These are phyloP conservation scores for Gallinago nigripennis DNA, from an alignment of 2,797 vertebrate genomes.

Conservation along the genomic window DNA sequence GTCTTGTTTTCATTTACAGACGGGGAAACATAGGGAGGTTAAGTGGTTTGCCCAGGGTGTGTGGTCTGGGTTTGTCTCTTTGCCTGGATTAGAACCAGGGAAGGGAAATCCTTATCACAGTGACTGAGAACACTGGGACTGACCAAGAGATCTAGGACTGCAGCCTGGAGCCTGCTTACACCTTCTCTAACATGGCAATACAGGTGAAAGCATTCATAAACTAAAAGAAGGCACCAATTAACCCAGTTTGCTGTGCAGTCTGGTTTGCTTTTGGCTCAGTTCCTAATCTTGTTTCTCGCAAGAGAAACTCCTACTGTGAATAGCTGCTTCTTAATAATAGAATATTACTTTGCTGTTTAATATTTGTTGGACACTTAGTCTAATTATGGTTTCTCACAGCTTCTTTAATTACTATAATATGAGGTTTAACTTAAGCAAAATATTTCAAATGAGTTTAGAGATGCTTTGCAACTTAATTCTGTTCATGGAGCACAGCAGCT, in stretches of 20 bases:
- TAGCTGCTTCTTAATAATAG: conserved; percentile 34
- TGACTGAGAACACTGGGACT: background rate
- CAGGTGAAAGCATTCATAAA: background rate
- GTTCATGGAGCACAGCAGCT: background rate
- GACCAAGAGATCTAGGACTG: background rate
- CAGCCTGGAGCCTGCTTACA: background rate
- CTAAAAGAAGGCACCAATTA: background rate
- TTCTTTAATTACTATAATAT: conserved; percentile 71
- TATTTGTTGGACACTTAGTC: conserved; percentile 62
- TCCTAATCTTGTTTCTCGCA: background rate
- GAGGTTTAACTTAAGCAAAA: conserved; percentile 65
- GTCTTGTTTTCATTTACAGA: background rate
- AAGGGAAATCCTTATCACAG: background rate
- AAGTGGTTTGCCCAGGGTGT: background rate
- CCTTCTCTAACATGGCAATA: background rate
- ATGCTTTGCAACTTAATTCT: conserved; percentile 60
- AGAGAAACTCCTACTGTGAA: background rate
- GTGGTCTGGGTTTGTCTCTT: background rate
- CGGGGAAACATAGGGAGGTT: background rate
- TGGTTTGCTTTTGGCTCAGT: background rate
- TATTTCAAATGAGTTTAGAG: conserved; percentile 31
- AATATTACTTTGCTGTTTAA: conserved; percentile 54
- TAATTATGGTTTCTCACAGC: conserved; percentile 53
- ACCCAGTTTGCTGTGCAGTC: background rate
- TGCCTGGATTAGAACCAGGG: fast-evolving